Evolutionary conservation across 2,113 vertebrate species (phyloP).

Genomic region (Sardina pilchardus): DNA sequence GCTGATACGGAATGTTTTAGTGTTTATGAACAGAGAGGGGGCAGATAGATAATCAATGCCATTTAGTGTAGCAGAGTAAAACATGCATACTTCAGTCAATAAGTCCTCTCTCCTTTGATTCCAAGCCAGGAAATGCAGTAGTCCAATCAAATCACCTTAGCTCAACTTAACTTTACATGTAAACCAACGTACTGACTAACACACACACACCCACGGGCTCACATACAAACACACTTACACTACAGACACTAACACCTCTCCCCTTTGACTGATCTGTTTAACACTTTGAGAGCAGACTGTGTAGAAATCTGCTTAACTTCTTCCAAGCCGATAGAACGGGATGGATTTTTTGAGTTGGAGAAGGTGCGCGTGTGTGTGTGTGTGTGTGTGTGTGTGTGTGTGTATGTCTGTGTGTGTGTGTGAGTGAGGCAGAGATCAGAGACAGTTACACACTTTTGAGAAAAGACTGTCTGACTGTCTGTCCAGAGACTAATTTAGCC

Average conservation of each 20-base stretch:
- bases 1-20: too few species aligned
- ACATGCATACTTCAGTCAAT: too few species aligned
- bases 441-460: neutral
- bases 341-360: slow-evolving; percentile 56
- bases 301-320: slow-evolving; percentile 70
- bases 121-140: too few species aligned
- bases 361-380: too few species aligned
- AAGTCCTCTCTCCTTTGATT: too few species aligned
- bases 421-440: neutral
- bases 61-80: too few species aligned
- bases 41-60: too few species aligned
- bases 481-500: neutral
- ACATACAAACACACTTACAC: slow-evolving; percentile 30
- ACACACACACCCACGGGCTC: slow-evolving; percentile 15
- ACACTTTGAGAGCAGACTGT: slow-evolving; percentile 69
- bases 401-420: too few species aligned
- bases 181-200: neutral
- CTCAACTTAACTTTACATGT: too few species aligned
- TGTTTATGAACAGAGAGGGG: too few species aligned
- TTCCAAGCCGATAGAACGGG: slow-evolving; percentile 58
- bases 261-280: slow-evolving; percentile 60
- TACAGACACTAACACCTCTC: slow-evolving; percentile 22
- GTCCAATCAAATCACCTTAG: too few species aligned
- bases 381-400: too few species aligned
- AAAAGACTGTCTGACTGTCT: neutral